These are phyloP conservation scores for Drosophila yakuba DNA, from an alignment of 1,140 invertebrate genomes.

Conservation along the genomic window DNA sequence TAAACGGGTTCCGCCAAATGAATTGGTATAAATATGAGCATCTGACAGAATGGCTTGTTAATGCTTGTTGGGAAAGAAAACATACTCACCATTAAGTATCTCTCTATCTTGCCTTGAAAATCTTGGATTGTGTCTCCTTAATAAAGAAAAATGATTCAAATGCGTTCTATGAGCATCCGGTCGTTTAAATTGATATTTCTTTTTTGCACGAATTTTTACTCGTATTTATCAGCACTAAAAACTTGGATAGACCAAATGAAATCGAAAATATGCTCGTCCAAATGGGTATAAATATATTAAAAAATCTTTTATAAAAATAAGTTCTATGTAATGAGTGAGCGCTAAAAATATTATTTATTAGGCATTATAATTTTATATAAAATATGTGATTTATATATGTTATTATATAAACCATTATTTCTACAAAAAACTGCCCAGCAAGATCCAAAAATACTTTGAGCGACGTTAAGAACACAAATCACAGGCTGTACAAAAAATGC, in stretches of 20 bases:
- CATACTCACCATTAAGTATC: constrained; percentile 9
- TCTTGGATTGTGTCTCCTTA: constrained; percentile 7
- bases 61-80: constrained; percentile 8
- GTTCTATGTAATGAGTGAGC: no score
- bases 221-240: background rate
- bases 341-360: no score
- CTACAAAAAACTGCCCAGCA: constrained; percentile 6
- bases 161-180: background rate
- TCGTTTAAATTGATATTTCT: background rate
- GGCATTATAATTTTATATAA: no score
- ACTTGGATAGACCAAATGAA: background rate
- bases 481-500: constrained; percentile 23
- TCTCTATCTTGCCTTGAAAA: constrained; percentile 17
- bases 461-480: constrained; percentile 32
- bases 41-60: constrained; percentile 39
- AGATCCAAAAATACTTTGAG: constrained; percentile 15
- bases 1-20: constrained; percentile 40
- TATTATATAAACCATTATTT: no score
- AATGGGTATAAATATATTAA: no score
- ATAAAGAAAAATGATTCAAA: constrained; percentile 29
- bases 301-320: background rate
- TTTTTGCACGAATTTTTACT: background rate
- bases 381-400: no score
- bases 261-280: no score
- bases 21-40: constrained; percentile 46